phyloP scores from a whole-genome alignment of 1,140 invertebrate species.

The Asbolus verrucosus region DNA sequence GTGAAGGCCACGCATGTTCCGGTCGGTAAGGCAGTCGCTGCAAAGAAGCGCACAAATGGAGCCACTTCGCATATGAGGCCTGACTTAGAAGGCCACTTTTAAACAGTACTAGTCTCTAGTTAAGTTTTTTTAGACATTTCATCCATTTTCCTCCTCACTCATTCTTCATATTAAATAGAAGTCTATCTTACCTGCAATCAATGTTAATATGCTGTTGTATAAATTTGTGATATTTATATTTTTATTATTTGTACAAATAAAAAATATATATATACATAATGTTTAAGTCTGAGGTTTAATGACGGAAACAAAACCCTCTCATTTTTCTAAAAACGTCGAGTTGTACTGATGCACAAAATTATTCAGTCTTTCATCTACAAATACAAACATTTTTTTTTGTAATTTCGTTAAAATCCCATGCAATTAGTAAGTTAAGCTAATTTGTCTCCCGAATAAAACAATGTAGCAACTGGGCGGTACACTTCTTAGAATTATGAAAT shows the following conservation, averaged over 20 bases:
- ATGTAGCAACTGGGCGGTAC: too few species aligned
- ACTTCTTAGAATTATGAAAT: too few species aligned
- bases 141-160: constrained; percentile 1
- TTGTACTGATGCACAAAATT: constrained; percentile 72
- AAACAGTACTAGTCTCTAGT: constrained; percentile 48
- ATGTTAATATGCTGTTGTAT: constrained; percentile 30
- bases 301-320: too few species aligned
- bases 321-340: constrained; percentile 54
- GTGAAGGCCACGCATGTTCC: constrained; percentile 48
- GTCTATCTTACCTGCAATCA: constrained; percentile 30
- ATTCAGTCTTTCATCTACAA: constrained; percentile 72
- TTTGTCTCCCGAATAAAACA: too few species aligned
- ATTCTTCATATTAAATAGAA: constrained; percentile 1
- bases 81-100: constrained; percentile 64
- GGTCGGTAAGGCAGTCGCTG: constrained; percentile 29
- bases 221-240: constrained; percentile 46
- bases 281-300: neutral
- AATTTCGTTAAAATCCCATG: too few species aligned
- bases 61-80: constrained; percentile 53
- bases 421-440: too few species aligned
- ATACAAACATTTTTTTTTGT: too few species aligned
- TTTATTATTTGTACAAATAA: constrained; percentile 46
- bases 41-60: constrained; percentile 43
- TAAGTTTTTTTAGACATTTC: constrained; percentile 13
- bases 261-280: neutral